A percentile compares a stretch with the other conserved stretches of the same genome.
These are phyloP conservation scores for Toxonevra muliebris DNA, from an alignment of 2,888 invertebrate genomes.

Conservation along the genomic window DNA sequence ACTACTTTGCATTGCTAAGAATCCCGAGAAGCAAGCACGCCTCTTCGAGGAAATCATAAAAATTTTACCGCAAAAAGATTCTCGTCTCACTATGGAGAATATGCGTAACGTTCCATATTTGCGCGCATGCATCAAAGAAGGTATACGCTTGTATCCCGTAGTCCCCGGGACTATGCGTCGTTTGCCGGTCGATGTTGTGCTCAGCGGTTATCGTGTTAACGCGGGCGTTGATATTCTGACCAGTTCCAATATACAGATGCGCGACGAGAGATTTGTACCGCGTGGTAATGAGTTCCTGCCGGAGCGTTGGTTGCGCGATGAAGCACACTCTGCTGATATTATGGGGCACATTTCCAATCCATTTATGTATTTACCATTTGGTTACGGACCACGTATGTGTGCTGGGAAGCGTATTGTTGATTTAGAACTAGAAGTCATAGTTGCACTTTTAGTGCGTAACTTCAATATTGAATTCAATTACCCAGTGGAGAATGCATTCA, in stretches of 20 bases:
- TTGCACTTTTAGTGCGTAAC: slow-evolving; percentile 50
- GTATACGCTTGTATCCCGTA: slow-evolving; percentile 72
- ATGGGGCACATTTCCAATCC: slow-evolving; percentile 32
- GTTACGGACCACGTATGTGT: slow-evolving; percentile 73
- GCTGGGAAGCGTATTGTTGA: slow-evolving; percentile 77
- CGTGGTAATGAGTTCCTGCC: slow-evolving; percentile 74
- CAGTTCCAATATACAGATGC: slow-evolving; percentile 72
- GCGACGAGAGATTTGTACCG: slow-evolving; percentile 73
- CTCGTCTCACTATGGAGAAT: slow-evolving; percentile 63
- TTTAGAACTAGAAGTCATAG: slow-evolving; percentile 70
- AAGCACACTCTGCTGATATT: not conserved
- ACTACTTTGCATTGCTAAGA: slow-evolving; percentile 71
- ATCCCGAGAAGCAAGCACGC: slow-evolving; percentile 72
- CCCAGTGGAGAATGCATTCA: slow-evolving; percentile 45
- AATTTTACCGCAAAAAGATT: slow-evolving; percentile 62
- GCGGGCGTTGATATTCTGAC: slow-evolving; percentile 76
- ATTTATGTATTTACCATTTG: slow-evolving; percentile 68
- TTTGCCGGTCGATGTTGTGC: slow-evolving; percentile 69
- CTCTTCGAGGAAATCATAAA: slow-evolving; percentile 69
- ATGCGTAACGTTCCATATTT: slow-evolving; percentile 70
- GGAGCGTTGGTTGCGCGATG: slow-evolving; percentile 74
- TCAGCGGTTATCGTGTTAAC: slow-evolving; percentile 73
- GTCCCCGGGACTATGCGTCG: slow-evolving; percentile 69
- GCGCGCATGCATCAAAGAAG: slow-evolving; percentile 80
- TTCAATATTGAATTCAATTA: slow-evolving; percentile 50